A percentile compares a stretch with the other conserved stretches of the same genome.
Conservation (phyloP, 2,888 invertebrate species). For the Clepsis dumicolana region DNA sequence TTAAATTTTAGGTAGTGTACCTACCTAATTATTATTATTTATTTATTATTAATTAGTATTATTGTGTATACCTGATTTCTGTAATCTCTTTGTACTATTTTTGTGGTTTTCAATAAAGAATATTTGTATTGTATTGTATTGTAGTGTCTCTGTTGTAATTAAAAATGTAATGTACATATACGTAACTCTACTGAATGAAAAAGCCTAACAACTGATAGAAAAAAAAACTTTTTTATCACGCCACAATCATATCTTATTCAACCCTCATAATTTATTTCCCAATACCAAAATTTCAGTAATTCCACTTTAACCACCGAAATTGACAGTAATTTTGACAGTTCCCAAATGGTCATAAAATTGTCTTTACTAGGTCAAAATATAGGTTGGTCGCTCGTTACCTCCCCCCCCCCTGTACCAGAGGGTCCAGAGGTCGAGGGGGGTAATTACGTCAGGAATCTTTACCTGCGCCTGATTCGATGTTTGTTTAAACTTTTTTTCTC, state of each 20-base stretch:
- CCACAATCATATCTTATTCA: too few relatives aligned
- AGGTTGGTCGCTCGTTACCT: constrained; percentile 57
- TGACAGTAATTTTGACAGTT: constrained; percentile 54
- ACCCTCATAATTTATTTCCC: constrained; percentile 3
- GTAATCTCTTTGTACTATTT: too few relatives aligned
- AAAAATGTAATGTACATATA: too few relatives aligned
- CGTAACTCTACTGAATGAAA: too few relatives aligned
- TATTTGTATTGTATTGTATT: too few relatives aligned
- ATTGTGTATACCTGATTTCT: too few relatives aligned
- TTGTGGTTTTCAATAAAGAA: too few relatives aligned
- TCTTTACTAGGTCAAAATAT: constrained; percentile 73
- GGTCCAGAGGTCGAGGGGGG: constrained; percentile 58
- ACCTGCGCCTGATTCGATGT: constrained; percentile 70
- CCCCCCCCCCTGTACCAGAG: constrained; percentile 18
- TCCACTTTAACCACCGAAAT: constrained; percentile 51
- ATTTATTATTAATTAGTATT: too few relatives aligned
- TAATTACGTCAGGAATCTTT: constrained; percentile 69
- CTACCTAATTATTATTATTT: too few relatives aligned
- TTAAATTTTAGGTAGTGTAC: background rate
- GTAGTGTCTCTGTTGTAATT: too few relatives aligned
- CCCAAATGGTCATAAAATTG: constrained; percentile 59
- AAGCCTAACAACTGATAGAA: too few relatives aligned
- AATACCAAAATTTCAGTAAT: constrained; percentile 38
- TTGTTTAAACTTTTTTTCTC: constrained; percentile 67
- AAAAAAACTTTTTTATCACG: background rate